Evolutionary conservation across 2,113 vertebrate genomes (phyloP), one percentile per base, ranked within the genome.

Genomic region (Dicerorhinus sumatrensis): DNA sequence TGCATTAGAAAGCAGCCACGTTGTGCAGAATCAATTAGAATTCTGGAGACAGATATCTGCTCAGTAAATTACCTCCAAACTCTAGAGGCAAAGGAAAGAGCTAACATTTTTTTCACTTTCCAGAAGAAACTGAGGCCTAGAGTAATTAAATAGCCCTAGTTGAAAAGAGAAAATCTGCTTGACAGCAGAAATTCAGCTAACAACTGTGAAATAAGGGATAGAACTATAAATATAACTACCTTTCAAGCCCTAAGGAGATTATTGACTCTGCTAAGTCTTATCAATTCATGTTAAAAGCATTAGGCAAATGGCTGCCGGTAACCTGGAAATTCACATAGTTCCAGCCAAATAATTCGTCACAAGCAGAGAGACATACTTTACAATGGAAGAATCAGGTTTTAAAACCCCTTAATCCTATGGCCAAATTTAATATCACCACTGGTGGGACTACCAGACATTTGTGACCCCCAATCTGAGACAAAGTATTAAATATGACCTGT

Each of bases 221-320:
- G 29, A 85, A 36, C 72, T 73, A 77, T 12, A 96, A 88, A 62
- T 63, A 17, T 62, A 90, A 80, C 25, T 84, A 23, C 36, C 87
- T 77, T 42, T 5, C 23, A 89, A 89, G 1, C 2, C 17, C 16
- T 91, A 42, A 79, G 31, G 29, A 93, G n/a, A 83, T 96, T 75
- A 91, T 51, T 80, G 82, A 86, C 69, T 77, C 63, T 72, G n/a
- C 60, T 70, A 75, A 65, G 62, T 56, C 48, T 88, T 91, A 85
- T 31, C 36, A 62, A 51, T 76, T 84, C 48, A 39, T 87, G 1
- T 72, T 70, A 54, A 89, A 89, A 75, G 63, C 3, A 82, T 73
- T 87, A 80, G 6, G 31, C 27, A 96, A 82, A 63, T 81, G 36
- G 33, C 23, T 36, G 0, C 36, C 81, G n/a, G n/a, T 84, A 86